Conservation (phyloP, 2,113 vertebrate species). For the Danio rerio region DNA sequence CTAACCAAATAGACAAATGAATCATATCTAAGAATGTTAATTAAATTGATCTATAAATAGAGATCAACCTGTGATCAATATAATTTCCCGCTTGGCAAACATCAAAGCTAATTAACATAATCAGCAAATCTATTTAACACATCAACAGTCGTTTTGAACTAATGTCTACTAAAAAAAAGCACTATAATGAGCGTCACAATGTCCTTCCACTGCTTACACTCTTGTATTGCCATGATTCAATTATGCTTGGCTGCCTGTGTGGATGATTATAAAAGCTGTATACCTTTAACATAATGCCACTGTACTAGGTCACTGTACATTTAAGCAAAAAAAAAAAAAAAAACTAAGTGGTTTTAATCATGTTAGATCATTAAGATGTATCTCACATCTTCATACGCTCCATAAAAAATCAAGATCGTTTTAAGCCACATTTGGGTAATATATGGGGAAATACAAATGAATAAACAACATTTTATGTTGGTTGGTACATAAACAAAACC, state of each 20-base stretch:
- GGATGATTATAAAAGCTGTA: not conserved
- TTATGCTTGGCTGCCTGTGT: not conserved
- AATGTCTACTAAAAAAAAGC: not conserved
- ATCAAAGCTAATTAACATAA: constrained; percentile 2
- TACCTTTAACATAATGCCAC: not conserved
- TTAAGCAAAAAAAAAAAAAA: not conserved
- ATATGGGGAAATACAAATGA: too few relatives aligned
- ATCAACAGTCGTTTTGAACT: not conserved
- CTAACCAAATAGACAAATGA: not conserved
- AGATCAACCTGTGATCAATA: not conserved
- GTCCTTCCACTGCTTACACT: not conserved
- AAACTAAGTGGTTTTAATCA: not conserved
- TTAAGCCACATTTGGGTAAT: too few relatives aligned
- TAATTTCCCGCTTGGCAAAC: not conserved
- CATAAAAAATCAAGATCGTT: too few relatives aligned
- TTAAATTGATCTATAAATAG: not conserved
- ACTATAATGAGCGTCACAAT: not conserved
- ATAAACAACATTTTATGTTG: too few relatives aligned
- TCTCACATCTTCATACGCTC: not conserved
- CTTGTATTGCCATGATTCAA: not conserved
- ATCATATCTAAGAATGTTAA: not conserved
- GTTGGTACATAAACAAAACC: too few relatives aligned
- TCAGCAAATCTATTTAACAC: not conserved
- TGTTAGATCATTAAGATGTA: constrained; percentile 13
- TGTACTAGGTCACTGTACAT: not conserved